These are phyloP conservation scores for Paedocypris micromegethes DNA, from an alignment of 2,797 vertebrate species.

Conservation along the genomic window DNA sequence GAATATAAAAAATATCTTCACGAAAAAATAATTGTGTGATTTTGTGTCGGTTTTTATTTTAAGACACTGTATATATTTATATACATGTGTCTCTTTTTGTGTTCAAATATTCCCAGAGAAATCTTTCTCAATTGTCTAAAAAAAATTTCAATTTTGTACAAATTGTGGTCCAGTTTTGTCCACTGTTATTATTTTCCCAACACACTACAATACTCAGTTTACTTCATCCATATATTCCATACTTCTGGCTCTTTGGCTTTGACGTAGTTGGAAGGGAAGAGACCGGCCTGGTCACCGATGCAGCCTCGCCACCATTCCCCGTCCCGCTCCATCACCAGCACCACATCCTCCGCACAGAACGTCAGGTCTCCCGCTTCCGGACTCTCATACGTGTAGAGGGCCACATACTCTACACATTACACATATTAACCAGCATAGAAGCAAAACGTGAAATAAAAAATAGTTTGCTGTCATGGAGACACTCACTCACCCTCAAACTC, in stretches of 20 bases:
- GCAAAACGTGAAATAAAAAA: background rate
- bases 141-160: no score
- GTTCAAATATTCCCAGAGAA: no score
- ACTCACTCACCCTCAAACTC: slow-evolving; percentile 61
- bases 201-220: no score
- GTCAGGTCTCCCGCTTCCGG: slow-evolving; percentile 84
- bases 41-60: no score
- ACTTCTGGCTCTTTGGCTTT: slow-evolving; percentile 87
- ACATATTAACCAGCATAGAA: slow-evolving; percentile 3
- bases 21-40: no score
- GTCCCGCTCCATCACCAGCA: slow-evolving; percentile 84
- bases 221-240: slow-evolving; percentile 37
- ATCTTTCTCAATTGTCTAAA: no score
- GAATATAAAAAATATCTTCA: no score
- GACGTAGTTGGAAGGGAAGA: slow-evolving; percentile 95
- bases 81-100: no score
- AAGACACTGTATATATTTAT: no score
- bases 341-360: slow-evolving; percentile 83
- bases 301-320: slow-evolving; percentile 96
- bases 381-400: slow-evolving; percentile 88
- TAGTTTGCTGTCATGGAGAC: background rate
- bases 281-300: slow-evolving; percentile 76
- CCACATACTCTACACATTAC: slow-evolving; percentile 77
- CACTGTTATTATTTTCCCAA: no score
- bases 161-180: no score